phyloP scores from a whole-genome alignment of 2,888 invertebrate genomes.

The Synanthedon tipuliformis region DNA sequence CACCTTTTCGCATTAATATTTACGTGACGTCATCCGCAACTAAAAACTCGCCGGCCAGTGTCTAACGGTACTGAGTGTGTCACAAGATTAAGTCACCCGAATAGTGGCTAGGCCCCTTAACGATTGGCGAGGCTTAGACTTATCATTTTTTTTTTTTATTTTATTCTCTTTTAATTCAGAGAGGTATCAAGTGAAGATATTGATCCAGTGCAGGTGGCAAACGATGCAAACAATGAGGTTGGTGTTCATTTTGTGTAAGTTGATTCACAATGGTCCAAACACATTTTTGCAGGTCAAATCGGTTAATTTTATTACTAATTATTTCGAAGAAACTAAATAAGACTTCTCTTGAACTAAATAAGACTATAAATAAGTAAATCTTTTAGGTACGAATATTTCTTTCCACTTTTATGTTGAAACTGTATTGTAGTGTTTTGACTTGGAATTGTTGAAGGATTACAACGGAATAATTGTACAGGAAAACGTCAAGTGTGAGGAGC shows the following conservation, averaged over 20 bases:
- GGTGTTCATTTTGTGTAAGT: background rate
- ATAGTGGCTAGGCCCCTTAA: no score
- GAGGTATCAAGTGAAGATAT: slow-evolving; percentile 38
- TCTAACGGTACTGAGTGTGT: background rate
- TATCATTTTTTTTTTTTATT: background rate
- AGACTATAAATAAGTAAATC: background rate
- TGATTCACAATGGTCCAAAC: slow-evolving; percentile 33
- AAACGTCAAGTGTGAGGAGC: slow-evolving; percentile 27
- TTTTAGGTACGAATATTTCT: background rate
- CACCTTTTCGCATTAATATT: background rate
- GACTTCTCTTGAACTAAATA: background rate
- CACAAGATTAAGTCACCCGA: no score
- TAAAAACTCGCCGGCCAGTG: background rate
- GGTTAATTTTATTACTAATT: no score
- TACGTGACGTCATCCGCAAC: background rate
- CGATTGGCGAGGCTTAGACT: background rate
- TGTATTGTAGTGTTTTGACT: slow-evolving; percentile 35
- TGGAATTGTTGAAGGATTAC: slow-evolving; percentile 44
- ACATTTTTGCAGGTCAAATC: slow-evolving; percentile 6
- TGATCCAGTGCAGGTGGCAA: slow-evolving; percentile 38
- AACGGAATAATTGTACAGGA: slow-evolving; percentile 23
- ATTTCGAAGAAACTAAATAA: no score
- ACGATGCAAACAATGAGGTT: slow-evolving; percentile 39
- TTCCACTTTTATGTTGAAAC: background rate
- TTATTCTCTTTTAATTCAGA: slow-evolving; percentile 21